Conservation (phyloP, 2,113 vertebrate species). For the Crotalus horridus region DNA sequence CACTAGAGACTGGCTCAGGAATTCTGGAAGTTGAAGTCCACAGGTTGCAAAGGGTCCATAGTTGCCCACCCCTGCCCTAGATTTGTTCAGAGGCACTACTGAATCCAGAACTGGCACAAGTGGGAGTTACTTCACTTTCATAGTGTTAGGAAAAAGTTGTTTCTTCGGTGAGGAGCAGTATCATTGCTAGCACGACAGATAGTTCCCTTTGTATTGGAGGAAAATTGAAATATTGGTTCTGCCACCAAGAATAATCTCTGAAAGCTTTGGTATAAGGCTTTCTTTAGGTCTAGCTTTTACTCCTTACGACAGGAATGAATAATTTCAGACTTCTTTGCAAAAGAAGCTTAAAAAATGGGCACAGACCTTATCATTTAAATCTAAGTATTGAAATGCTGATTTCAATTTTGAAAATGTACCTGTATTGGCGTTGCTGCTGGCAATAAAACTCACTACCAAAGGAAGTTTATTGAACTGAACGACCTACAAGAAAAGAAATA, state of each 20-base stretch:
- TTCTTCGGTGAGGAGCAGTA: neutral
- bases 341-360: neutral
- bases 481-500: slow-evolving; percentile 69
- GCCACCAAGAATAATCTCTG: neutral
- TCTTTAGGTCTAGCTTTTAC: neutral
- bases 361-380: neutral
- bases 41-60: neutral
- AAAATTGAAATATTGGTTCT: neutral
- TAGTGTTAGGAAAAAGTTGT: neutral
- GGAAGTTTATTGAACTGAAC: slow-evolving; percentile 96
- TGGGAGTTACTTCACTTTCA: neutral
- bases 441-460: slow-evolving; percentile 96
- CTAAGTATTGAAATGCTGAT: neutral
- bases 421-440: slow-evolving; percentile 92
- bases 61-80: neutral
- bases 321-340: neutral
- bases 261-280: neutral
- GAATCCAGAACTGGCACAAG: neutral
- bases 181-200: neutral
- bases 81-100: neutral
- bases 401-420: slow-evolving; percentile 67
- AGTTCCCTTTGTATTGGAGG: neutral
- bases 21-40: neutral
- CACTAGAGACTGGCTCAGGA: neutral
- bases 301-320: neutral